Evolutionary conservation across 2,797 vertebrate species (phyloP), one percentile per base, ranked within the genome.

Genomic region (Kryptolebias ocellatus): DNA sequence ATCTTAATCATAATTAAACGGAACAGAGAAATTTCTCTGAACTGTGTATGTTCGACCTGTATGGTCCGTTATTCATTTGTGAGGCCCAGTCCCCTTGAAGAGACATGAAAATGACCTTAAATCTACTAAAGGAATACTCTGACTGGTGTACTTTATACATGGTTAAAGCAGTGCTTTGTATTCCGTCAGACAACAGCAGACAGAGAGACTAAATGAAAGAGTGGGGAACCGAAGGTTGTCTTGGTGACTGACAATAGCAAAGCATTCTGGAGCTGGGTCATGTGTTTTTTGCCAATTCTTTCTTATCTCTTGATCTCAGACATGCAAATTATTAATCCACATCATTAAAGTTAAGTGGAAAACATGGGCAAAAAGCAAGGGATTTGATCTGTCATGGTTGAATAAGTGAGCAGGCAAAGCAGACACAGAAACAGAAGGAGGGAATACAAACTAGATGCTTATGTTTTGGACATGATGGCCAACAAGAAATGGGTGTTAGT

Each of bases 381-480:
- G 72, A 74, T 84, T 81, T 74, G 68, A 79, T 74, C 73, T 76
- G 76, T 83, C 87, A 84, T 57, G 81, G 66, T 68, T 85, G 75
- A 89, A 60, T 51, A 18, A 74, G 58, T 68, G 75, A 80, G 76
- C 8, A 27, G 76, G 64, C 11, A 24, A 74, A 49, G 68, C 78
- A 76, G 71, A 56, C 56, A 29, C 72, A 5, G 39, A 76, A 67
- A 78, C 55, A 46, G 65, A 72, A 24, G 62, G 60, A 70, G 67
- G 46, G 84, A 84, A 84, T 89, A 79, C 83, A 89, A 88, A 89
- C 84, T 67, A 84, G 66, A 76, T 74, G 67, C 80, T 83, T 83
- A 67, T 81, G 84, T 69, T 83, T 80, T 31, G 58, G 78, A 86
- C 68, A 83, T 82, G 81, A 83, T 67, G 82, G 84, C 79, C 81